Evolutionary conservation across 2,888 invertebrate species (phyloP).

Genomic region (Sepioteuthis lessoniana): DNA sequence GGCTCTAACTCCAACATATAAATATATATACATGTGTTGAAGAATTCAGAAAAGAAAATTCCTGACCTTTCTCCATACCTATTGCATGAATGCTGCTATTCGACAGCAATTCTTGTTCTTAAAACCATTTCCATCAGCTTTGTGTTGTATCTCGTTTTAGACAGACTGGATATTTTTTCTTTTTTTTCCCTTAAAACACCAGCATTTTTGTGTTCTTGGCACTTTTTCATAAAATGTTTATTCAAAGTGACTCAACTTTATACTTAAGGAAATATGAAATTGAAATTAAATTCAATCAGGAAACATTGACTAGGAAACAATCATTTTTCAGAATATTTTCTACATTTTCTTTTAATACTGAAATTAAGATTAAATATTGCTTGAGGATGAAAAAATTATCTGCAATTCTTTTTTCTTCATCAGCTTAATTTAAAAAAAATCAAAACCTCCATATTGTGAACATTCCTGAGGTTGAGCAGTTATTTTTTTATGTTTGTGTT

Average conservation of each 20-base stretch:
- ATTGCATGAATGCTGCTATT: neutral
- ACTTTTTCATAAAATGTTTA: neutral
- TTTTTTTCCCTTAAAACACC: neutral
- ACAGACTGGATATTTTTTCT: neutral
- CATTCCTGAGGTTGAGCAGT: neutral
- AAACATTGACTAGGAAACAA: neutral
- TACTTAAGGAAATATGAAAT: neutral
- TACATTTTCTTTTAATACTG: neutral
- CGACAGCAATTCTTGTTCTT: neutral
- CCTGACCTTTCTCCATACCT: neutral
- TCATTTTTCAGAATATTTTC: neutral
- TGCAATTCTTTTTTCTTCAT: neutral
- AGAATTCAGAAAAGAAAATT: neutral
- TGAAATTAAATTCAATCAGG: neutral
- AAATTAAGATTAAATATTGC: constrained; percentile 15
- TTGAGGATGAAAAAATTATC: neutral
- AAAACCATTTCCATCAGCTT: neutral
- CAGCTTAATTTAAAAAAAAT: neutral
- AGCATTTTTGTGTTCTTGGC: neutral
- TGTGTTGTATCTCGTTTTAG: neutral
- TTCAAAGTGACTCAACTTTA: neutral
- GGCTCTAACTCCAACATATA: neutral
- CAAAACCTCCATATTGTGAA: neutral
- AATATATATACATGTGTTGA: neutral
- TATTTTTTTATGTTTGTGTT: neutral